These are phyloP conservation scores for Muscina levida DNA, from an alignment of 2,888 invertebrate genomes.

Conservation along the genomic window DNA sequence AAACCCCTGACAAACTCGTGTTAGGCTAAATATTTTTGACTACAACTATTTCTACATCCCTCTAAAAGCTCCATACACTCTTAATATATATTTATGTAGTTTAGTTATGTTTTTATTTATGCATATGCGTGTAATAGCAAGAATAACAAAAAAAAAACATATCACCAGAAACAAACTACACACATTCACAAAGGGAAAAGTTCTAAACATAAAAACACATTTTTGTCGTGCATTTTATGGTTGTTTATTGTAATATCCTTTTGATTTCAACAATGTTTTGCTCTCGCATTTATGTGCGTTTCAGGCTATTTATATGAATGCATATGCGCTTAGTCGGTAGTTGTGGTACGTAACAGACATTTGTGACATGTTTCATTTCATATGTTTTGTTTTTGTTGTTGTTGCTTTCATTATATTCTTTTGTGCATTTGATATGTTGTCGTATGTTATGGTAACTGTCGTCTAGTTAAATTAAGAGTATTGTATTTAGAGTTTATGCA, in stretches of 20 bases:
- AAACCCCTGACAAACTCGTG: too few relatives aligned
- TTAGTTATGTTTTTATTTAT: conserved; percentile 55
- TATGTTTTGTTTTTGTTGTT: not conserved
- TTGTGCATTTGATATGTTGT: conserved; percentile 26
- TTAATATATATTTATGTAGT: too few relatives aligned
- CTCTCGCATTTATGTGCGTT: not conserved
- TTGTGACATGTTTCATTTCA: conserved; percentile 54
- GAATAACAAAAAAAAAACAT: conserved; percentile 26
- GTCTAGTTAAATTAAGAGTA: too few relatives aligned
- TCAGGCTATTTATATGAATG: too few relatives aligned
- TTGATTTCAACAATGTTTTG: conserved; percentile 43
- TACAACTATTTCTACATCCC: too few relatives aligned
- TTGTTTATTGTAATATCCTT: conserved; percentile 18
- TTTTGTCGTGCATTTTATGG: conserved; percentile 26
- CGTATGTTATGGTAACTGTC: not conserved
- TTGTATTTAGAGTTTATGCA: too few relatives aligned
- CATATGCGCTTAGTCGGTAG: not conserved
- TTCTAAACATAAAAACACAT: too few relatives aligned
- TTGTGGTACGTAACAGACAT: conserved; percentile 50
- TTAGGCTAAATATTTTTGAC: too few relatives aligned
- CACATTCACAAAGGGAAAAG: too few relatives aligned
- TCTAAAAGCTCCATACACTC: too few relatives aligned
- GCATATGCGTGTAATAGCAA: conserved; percentile 64
- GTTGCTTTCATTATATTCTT: not conserved
- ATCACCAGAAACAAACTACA: too few relatives aligned